Conservation (phyloP, 1,140 invertebrate species). For the Trigoniulus corallinus region DNA sequence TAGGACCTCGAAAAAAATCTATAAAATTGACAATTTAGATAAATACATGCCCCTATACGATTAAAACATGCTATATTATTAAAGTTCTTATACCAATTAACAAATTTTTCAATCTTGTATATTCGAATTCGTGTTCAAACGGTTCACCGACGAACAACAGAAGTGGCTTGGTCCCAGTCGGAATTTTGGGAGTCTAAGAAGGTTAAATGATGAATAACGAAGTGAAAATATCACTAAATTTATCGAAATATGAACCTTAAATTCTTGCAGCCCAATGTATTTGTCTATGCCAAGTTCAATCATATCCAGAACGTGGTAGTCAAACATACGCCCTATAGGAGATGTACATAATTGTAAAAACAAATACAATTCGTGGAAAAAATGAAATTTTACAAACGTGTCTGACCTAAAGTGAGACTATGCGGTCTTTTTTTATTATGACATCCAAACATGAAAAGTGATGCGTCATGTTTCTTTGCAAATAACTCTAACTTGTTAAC, state of each 20-base stretch:
- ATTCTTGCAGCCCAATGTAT: slow-evolving; percentile 57
- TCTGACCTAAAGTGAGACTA: slow-evolving; percentile 65
- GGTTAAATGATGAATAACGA: slow-evolving; percentile 3
- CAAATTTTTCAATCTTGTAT: slow-evolving; percentile 68
- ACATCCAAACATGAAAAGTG: slow-evolving; percentile 78
- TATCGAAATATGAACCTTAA: slow-evolving; percentile 34
- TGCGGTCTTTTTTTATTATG: slow-evolving; percentile 88
- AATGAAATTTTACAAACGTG: slow-evolving; percentile 2
- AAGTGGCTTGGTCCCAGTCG: slow-evolving; percentile 73
- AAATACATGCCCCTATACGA: not conserved
- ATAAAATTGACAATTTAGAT: slow-evolving; percentile 19
- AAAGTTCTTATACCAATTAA: slow-evolving; percentile 41
- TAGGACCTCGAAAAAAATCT: slow-evolving; percentile 85
- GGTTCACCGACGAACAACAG: slow-evolving; percentile 82
- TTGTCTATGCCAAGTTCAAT: slow-evolving; percentile 81
- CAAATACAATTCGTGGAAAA: slow-evolving; percentile 6
- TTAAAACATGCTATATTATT: not conserved
- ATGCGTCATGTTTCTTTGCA: slow-evolving; percentile 65
- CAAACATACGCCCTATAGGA: slow-evolving; percentile 54
- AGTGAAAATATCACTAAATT: not conserved
- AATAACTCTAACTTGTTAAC: slow-evolving; percentile 62
- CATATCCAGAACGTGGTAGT: slow-evolving; percentile 86
- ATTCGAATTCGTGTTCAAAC: slow-evolving; percentile 61
- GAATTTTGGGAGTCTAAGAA: slow-evolving; percentile 46
- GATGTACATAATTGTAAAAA: slow-evolving; percentile 8